phyloP scores from a whole-genome alignment of 2,797 vertebrate genomes.

The Lepidocolaptes lacrymiger region DNA sequence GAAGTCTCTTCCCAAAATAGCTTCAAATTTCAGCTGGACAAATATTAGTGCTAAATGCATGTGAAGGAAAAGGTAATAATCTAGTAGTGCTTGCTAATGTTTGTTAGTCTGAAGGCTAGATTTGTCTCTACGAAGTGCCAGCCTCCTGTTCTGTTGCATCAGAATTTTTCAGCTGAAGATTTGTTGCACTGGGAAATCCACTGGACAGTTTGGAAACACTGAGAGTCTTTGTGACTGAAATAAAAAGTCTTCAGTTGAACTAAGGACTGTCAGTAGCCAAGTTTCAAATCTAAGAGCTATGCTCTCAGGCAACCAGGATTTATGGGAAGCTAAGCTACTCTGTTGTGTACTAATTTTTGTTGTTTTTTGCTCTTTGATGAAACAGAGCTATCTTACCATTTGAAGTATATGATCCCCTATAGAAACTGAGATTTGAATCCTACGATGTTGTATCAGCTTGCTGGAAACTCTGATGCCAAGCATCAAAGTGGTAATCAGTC shows the following conservation, averaged over 20 bases:
- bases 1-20: background rate
- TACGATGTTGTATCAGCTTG: background rate
- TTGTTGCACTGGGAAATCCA: background rate
- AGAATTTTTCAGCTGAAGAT: background rate
- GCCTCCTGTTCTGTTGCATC: background rate
- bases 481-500: slow-evolving; percentile 26
- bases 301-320: background rate
- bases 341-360: background rate
- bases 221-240: background rate
- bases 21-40: background rate
- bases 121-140: background rate
- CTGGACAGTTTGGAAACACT: background rate
- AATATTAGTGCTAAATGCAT: background rate
- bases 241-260: background rate
- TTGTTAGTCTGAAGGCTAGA: background rate
- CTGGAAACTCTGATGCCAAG: background rate
- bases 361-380: background rate
- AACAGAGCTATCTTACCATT: background rate
- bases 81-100: background rate
- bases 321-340: background rate
- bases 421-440: background rate
- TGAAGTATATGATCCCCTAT: background rate
- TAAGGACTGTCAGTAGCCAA: background rate
- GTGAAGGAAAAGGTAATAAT: background rate
- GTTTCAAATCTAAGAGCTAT: background rate